phyloP scores from a whole-genome alignment of 2,888 invertebrate species.

The Tiliacea aurago region DNA sequence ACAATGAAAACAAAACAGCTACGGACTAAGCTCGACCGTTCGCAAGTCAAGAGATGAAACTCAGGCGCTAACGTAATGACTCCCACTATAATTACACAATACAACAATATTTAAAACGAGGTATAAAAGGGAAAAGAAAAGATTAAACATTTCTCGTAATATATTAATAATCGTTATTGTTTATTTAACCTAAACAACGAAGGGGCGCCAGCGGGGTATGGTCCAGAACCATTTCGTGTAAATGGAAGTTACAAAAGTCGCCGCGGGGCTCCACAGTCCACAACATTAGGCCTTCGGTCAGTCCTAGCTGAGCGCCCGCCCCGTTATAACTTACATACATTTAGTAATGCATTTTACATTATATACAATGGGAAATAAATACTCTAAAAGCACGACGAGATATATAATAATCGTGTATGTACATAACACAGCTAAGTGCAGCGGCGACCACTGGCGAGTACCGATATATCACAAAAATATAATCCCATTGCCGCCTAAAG shows the following conservation, averaged over 20 bases:
- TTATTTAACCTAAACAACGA: conserved; percentile 76
- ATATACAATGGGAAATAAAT: conserved; percentile 90
- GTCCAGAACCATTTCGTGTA: conserved; percentile 44
- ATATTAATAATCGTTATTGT: conserved; percentile 80
- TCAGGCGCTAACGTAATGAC: conserved; percentile 76
- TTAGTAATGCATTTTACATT: conserved; percentile 82
- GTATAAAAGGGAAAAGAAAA: conserved; percentile 82
- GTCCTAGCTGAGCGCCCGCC: conserved; percentile 70
- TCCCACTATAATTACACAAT: conserved; percentile 74
- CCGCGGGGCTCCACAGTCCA: conserved; percentile 34
- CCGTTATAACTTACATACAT: conserved; percentile 67
- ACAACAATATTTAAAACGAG: conserved; percentile 84
- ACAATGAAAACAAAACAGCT: conserved; percentile 87
- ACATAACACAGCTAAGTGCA: conserved; percentile 78
- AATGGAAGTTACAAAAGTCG: conserved; percentile 56
- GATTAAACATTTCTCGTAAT: conserved; percentile 83
- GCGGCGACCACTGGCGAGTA: conserved; percentile 66
- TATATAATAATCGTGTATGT: conserved; percentile 85
- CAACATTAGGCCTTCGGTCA: conserved; percentile 73
- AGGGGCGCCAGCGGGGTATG: conserved; percentile 69
- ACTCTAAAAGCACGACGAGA: conserved; percentile 83
- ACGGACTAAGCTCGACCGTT: conserved; percentile 76
- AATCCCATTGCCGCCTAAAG: conserved; percentile 76
- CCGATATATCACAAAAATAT: conserved; percentile 82
- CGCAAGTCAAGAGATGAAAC: conserved; percentile 78